Evolutionary conservation across 2,797 vertebrate species (phyloP).

Genomic region (Morelia viridis): DNA sequence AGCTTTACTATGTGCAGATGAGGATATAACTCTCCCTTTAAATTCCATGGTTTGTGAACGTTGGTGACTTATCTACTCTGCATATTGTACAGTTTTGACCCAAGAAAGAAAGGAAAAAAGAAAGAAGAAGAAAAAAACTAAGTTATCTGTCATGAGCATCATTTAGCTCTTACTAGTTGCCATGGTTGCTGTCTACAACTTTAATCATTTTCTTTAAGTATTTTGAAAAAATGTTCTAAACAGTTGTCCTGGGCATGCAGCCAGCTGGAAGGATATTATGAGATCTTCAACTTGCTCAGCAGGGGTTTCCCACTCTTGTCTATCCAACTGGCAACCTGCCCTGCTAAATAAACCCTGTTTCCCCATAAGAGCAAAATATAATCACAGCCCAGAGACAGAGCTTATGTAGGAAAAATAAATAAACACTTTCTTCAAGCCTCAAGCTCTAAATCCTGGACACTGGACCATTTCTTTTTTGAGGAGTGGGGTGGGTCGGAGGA

Average conservation of each 20-base stretch:
- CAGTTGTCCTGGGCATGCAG: conserved; percentile 51
- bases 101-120: neutral
- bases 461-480: neutral
- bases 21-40: neutral
- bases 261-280: conserved; percentile 60
- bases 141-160: conserved; percentile 18
- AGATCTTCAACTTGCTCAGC: conserved; percentile 56
- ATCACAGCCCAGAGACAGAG: conserved; percentile 13
- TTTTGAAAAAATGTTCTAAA: conserved; percentile 51
- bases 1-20: neutral
- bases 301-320: conserved; percentile 57
- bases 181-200: conserved; percentile 55
- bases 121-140: neutral
- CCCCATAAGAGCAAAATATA: conserved; percentile 43
- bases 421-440: conserved; percentile 25
- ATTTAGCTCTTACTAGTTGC: conserved; percentile 51
- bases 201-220: conserved; percentile 60
- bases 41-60: neutral
- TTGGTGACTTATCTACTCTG: neutral
- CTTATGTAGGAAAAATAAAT: neutral
- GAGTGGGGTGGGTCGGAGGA: neutral
- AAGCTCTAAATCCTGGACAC: neutral
- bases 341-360: conserved; percentile 37
- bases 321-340: conserved; percentile 55
- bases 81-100: neutral